phyloP scores from a whole-genome alignment of 2,888 invertebrate species.

The Ochropleura leucogaster region DNA sequence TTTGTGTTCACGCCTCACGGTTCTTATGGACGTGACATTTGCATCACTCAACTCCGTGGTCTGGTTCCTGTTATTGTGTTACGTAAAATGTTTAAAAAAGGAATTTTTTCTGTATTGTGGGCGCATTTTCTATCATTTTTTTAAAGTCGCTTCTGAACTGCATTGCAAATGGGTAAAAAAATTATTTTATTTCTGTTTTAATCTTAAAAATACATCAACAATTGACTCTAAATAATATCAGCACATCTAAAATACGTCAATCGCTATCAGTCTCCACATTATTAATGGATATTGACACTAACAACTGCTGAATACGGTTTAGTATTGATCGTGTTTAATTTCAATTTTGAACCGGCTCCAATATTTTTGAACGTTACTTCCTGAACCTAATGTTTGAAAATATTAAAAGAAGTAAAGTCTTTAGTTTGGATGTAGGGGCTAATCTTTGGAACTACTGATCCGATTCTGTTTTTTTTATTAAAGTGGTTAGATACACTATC shows the following conservation, averaged over 20 bases:
- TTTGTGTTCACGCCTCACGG: slow-evolving; percentile 40
- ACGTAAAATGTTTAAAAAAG: not conserved
- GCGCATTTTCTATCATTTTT: too few species aligned
- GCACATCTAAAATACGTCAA: not conserved
- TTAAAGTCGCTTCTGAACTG: not conserved
- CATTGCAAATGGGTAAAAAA: not conserved
- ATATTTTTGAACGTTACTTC: not conserved
- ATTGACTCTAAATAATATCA: not conserved
- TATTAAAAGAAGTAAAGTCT: not conserved
- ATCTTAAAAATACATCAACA: not conserved
- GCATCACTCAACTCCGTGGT: slow-evolving; percentile 43
- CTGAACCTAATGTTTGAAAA: not conserved
- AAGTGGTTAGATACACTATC: too few species aligned
- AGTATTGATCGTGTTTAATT: not conserved
- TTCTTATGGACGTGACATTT: slow-evolving; percentile 41
- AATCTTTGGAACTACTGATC: not conserved
- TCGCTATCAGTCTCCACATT: not conserved
- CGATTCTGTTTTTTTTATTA: not conserved
- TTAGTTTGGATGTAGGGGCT: not conserved
- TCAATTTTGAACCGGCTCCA: not conserved
- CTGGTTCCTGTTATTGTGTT: slow-evolving; percentile 1
- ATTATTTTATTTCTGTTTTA: not conserved
- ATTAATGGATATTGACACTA: not conserved
- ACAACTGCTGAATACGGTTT: not conserved
- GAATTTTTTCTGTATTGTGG: too few species aligned